Conservation (phyloP, 2,888 invertebrate species). For the Microchrysa polita region DNA sequence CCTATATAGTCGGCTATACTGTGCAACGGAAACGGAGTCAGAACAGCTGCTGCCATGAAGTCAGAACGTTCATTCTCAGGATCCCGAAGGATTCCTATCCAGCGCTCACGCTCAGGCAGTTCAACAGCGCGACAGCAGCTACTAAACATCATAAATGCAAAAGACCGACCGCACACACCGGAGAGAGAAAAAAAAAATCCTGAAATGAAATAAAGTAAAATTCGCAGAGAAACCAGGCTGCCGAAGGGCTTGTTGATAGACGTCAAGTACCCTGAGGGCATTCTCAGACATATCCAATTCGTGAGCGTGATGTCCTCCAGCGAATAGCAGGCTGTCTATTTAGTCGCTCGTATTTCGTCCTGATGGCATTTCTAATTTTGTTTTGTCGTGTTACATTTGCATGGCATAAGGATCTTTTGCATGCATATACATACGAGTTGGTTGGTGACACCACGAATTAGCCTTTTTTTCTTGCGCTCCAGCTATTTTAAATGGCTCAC, state of each 20-base stretch:
- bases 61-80: background rate
- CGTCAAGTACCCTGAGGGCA: conserved; percentile 27
- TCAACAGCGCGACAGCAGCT: background rate
- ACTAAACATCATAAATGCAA: background rate
- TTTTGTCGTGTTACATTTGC: background rate
- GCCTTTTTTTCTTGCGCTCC: background rate
- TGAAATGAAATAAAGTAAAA: conserved; percentile 19
- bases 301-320: background rate
- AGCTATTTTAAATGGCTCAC: background rate
- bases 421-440: too few species aligned
- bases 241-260: conserved; percentile 39
- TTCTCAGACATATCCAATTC: conserved; percentile 26
- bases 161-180: background rate
- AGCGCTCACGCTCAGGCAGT: too few species aligned
- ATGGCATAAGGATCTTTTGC: background rate
- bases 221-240: background rate
- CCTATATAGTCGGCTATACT: too few species aligned
- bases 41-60: background rate
- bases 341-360: background rate
- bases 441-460: background rate
- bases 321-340: background rate
- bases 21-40: background rate
- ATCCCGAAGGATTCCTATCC: background rate
- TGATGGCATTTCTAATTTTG: background rate
- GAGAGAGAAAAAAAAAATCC: background rate